phyloP scores from a whole-genome alignment of 2,888 invertebrate species.

The Tiphia femorata region DNA sequence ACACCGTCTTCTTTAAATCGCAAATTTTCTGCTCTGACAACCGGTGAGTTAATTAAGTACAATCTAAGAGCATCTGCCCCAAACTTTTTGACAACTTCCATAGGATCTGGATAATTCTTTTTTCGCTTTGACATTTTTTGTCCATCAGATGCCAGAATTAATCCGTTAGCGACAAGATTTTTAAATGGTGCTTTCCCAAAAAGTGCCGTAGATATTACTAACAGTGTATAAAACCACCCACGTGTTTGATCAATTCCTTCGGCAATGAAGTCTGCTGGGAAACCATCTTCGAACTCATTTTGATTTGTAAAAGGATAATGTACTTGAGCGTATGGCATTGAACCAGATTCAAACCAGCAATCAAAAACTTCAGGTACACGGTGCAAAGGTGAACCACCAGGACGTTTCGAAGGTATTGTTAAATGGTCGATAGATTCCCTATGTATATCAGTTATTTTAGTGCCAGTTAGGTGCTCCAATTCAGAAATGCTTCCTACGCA shows the following conservation, averaged over 20 bases:
- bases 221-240: conserved; percentile 99
- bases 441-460: conserved; percentile 90
- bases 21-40: conserved; percentile 96
- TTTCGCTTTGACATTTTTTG: conserved; percentile 99
- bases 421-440: conserved; percentile 94
- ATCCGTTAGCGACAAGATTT: conserved; percentile 96
- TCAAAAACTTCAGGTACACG: conserved; percentile 97
- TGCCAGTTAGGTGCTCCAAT: conserved; percentile 85
- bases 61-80: conserved; percentile 97
- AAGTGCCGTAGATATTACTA: conserved; percentile 95
- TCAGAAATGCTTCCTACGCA: conserved; percentile 96
- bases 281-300: conserved; percentile 88
- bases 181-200: conserved; percentile 98
- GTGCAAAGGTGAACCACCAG: conserved; percentile 86
- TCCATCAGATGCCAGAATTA: conserved; percentile 96
- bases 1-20: conserved; percentile 98
- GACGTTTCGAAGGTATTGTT: conserved; percentile 89
- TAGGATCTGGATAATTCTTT: conserved; percentile 98
- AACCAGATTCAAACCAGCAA: conserved; percentile 99
- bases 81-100: conserved; percentile 90
- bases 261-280: conserved; percentile 99
- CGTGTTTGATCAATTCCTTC: conserved; percentile 99
- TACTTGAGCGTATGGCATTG: conserved; percentile 98
- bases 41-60: conserved; percentile 98
- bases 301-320: conserved; percentile 96